These are phyloP conservation scores for Sclerurus mexicanus DNA, from an alignment of 2,113 vertebrate genomes.

Conservation along the genomic window DNA sequence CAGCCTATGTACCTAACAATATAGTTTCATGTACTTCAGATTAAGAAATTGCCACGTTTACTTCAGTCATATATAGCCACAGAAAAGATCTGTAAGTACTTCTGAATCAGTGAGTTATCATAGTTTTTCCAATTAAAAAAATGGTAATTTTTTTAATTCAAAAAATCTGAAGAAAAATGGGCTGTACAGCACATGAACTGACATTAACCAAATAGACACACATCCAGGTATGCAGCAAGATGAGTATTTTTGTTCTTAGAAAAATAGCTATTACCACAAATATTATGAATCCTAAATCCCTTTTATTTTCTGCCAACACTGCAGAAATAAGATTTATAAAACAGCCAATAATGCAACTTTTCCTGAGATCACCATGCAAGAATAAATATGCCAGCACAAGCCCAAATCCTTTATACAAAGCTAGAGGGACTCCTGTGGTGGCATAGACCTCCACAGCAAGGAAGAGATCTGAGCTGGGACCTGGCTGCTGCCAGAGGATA, in stretches of 20 bases:
- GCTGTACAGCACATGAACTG: neutral
- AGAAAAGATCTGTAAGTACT: neutral
- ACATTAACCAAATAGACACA: neutral
- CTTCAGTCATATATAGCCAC: neutral
- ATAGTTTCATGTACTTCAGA: neutral
- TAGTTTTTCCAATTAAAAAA: neutral
- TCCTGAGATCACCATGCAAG: neutral
- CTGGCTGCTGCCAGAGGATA: neutral
- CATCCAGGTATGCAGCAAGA: neutral
- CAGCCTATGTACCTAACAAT: neutral
- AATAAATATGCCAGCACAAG: neutral
- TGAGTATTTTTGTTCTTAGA: neutral
- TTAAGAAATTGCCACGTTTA: neutral
- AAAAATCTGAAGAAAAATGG: neutral
- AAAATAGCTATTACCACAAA: neutral
- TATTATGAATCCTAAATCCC: neutral
- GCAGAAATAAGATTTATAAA: neutral
- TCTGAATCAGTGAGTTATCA: neutral
- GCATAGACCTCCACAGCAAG: accelerated
- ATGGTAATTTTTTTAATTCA: neutral
- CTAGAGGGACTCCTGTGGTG: accelerated
- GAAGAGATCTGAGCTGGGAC: neutral
- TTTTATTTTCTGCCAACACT: neutral
- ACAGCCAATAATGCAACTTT: neutral
- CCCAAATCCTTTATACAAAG: neutral